Conservation (phyloP, 2,797 vertebrate species). For the Glossophaga mutica region DNA sequence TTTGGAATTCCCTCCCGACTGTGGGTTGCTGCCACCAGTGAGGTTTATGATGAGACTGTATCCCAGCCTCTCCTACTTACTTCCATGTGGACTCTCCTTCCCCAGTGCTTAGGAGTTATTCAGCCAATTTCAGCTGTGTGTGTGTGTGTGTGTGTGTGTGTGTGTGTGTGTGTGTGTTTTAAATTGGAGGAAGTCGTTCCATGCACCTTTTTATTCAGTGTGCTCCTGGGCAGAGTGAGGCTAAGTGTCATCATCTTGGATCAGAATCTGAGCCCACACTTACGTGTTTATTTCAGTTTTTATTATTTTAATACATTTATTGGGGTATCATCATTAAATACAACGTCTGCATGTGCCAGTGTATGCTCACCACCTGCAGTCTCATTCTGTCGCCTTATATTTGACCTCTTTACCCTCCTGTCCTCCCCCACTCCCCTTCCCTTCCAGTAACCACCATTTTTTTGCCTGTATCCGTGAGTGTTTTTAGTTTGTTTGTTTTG, state of each 20-base stretch:
- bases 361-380: background rate
- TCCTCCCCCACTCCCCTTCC: background rate
- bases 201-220: too few relatives aligned
- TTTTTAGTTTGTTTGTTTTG: background rate
- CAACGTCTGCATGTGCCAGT: background rate
- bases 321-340: background rate
- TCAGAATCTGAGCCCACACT: background rate
- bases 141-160: too few relatives aligned
- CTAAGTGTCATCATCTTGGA: background rate
- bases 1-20: too few relatives aligned
- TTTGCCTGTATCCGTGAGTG: background rate
- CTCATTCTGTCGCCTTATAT: background rate
- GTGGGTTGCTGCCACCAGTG: rapidly evolving
- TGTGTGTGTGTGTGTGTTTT: background rate
- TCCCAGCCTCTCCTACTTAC: background rate
- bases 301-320: background rate
- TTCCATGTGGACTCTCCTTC: background rate
- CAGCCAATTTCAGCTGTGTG: background rate
- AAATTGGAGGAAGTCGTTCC: background rate
- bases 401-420: background rate
- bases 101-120: too few relatives aligned
- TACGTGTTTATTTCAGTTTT: background rate
- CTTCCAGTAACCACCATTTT: background rate
- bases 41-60: background rate
- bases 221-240: background rate